Evolutionary conservation across 2,888 invertebrate species (phyloP).

Genomic region (Chironomus tentans): DNA sequence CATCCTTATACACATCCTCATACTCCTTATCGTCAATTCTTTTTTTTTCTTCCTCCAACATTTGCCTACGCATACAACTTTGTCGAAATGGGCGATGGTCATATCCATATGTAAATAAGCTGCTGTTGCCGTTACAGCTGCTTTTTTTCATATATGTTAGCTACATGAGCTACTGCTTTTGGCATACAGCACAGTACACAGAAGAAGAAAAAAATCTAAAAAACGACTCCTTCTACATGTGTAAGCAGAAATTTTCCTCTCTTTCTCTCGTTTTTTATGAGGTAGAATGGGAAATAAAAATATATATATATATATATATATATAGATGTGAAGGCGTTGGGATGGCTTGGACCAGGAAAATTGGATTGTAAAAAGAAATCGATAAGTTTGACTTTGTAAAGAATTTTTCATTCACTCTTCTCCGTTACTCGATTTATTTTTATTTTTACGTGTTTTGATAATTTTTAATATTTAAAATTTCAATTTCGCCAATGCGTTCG

Average conservation of each 20-base stretch:
- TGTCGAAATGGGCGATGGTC: slow-evolving; percentile 22
- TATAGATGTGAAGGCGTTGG: background rate
- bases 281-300: background rate
- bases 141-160: background rate
- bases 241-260: slow-evolving; percentile 15
- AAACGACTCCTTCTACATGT: slow-evolving; percentile 14
- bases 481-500: background rate
- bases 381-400: background rate
- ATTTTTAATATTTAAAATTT: slow-evolving; percentile 7
- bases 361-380: background rate
- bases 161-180: slow-evolving; percentile 11
- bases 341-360: background rate
- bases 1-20: background rate
- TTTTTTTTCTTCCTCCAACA: background rate
- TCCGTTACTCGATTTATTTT: too few species aligned
- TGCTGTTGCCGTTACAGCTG: slow-evolving; percentile 14
- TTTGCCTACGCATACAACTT: slow-evolving; percentile 6
- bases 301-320: too few species aligned
- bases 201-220: slow-evolving; percentile 20
- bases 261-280: background rate
- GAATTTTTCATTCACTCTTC: too few species aligned
- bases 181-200: background rate
- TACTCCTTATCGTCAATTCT: background rate
- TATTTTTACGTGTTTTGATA: too few species aligned
- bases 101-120: slow-evolving; percentile 27